A percentile compares a stretch with the other conserved stretches of the same genome.
Conservation (phyloP, 2,888 invertebrate species). For the Hirtodrosophila histrioides region DNA sequence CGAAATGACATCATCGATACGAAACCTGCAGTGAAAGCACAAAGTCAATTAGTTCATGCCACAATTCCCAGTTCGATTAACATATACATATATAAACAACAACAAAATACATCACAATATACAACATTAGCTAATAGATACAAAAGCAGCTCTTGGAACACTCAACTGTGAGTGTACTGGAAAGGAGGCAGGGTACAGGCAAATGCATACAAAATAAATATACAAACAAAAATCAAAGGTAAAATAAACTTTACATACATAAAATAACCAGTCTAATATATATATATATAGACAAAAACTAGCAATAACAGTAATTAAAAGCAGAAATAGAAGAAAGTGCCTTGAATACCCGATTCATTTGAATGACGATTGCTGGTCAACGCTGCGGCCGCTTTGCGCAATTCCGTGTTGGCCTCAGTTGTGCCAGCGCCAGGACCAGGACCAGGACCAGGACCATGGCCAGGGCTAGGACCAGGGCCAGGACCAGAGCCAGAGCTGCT, state of each 20-base stretch:
- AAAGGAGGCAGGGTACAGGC: no score
- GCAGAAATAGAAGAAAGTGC: conserved; percentile 11
- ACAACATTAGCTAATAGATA: no score
- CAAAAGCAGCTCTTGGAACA: no score
- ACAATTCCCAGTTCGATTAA: not conserved
- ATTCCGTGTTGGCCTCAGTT: conserved; percentile 75
- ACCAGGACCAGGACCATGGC: not conserved
- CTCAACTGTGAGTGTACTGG: no score
- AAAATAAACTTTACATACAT: not conserved
- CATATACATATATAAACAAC: conserved; percentile 2
- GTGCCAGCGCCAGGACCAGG: conserved; percentile 7
- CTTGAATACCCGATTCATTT: conserved; percentile 84
- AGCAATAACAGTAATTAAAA: conserved; percentile 6
- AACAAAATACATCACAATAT: not conserved
- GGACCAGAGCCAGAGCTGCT: conserved; percentile 5
- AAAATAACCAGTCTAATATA: conserved; percentile 8
- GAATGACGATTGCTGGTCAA: conserved; percentile 83
- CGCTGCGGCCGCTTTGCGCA: conserved; percentile 75
- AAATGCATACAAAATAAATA: no score
- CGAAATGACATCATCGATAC: conserved; percentile 87
- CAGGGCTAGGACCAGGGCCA: not conserved
- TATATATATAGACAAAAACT: conserved; percentile 3
- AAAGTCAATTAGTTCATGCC: not conserved
- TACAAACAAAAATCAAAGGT: no score
- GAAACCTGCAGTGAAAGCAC: conserved; percentile 84